Base-by-base conservation (phyloP, 2,797 vertebrate genomes). In the Rhinogobio ventralis region DNA sequence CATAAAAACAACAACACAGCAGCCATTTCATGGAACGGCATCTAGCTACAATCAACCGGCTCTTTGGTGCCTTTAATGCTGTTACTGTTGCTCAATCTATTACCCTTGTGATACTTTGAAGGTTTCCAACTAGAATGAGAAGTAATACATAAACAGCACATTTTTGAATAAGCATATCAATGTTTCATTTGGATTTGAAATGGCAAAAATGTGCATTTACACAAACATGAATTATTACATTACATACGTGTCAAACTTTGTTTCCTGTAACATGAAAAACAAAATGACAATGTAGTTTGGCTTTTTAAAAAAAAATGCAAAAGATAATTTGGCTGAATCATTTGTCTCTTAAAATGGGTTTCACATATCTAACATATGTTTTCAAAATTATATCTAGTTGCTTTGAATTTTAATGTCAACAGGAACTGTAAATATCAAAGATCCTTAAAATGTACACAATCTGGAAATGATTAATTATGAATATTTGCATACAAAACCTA, bases 1-100 rank as follows among this genome's bases (percentile, higher is more conserved):
- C 87, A 76, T 68, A 83, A 86, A 74, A 80, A 81, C 85, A 85
- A 86, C 82, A 81, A 84, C 86, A 86, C 72, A 87, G 90, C 90
- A 91, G 91, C 91, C 90, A 91, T 92, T 91, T 90, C 62, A 83
- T 90, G 88, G 82, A 89, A 87, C 85, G 69, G 68, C 72, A 84
- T 88, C 84, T 82, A 67, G 77, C 83, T 83, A 74, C 62, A 89
- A 53, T 66, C 45, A 78, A 30, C 77, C 72, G 28, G 30, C 66
- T 60, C 78, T 87, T 82, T 60, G n/a, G 30, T n/a, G 51, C 80
- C 49, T 64, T 68, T 67, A 68, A 66, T 23, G 30, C 39, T 7
- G 14, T 36, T 49, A 15, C 46, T 68, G 39, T 51, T 55, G n/a
- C 39, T 46, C 23, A 82, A 76, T 67, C 60, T 6, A 20, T 42